Evolutionary conservation across 2,113 vertebrate species (phyloP), one percentile per base, ranked within the genome.

Genomic region (Lophotis ruficrista): DNA sequence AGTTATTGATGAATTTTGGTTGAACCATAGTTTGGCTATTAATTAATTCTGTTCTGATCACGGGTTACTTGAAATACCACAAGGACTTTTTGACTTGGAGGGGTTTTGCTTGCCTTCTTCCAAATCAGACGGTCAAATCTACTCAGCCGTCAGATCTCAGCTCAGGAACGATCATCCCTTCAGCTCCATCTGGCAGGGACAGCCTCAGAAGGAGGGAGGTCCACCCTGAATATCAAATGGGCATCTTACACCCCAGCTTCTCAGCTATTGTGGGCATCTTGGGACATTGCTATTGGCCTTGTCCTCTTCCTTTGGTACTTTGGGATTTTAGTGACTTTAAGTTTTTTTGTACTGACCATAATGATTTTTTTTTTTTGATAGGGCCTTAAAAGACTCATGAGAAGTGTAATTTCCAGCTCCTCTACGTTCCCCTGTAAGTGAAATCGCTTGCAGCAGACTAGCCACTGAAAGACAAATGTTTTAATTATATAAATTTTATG

Each of bases 251-350:
- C 20, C 48, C 19, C 64, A 8, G 12, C 37, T 35, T 30, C 65
- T 76, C 4, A 0, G 31, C 47, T 27, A 0, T 2, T 37, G 16
- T 1, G 1, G 14, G 28, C 28, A 45, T 41, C 66, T 45, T 35
- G 41, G 15, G 14, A 28, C 11, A 10, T 20, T 43, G 12, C 10
- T n/a, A 5, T 18, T n/a, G 77, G 11, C 53, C 9, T 7, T 28
- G 19, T 41, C 33, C 31, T 66, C 25, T 60, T 17, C 69, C 56
- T 66, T 50, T 41, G 54, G 7, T 35, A 19, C 4, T 2, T 0
- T 82, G 70, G n/a, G 12, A 23, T 88, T 91, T 72, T 25, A 21
- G 43, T n/a, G 35, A 12, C 16, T 57, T 83, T 10, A 20, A 45
- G 28, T 1, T 0, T n/a, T 79, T 69, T 69, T 69, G 12, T 35